These are phyloP conservation scores for Betta splendens DNA, from an alignment of 2,797 vertebrate species.

Conservation along the genomic window DNA sequence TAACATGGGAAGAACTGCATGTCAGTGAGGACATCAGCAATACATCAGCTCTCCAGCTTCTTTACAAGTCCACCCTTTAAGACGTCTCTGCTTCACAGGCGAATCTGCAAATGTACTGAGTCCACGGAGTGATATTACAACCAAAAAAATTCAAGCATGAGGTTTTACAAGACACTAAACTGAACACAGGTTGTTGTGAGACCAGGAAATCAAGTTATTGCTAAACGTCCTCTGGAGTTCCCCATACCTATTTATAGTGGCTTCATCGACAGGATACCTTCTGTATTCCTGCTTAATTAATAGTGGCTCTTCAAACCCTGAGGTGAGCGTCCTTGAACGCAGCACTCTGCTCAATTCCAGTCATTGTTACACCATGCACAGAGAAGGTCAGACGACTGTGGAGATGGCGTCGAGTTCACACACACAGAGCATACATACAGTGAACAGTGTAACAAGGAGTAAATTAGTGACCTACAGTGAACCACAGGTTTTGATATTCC, in stretches of 20 bases:
- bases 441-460: conserved; percentile 76
- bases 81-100: conserved; percentile 65
- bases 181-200: conserved; percentile 61
- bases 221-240: conserved; percentile 66
- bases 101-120: conserved; percentile 67
- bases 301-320: conserved; percentile 80
- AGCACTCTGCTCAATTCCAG: conserved; percentile 77
- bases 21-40: conserved; percentile 68
- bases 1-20: conserved; percentile 72
- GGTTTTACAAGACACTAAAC: conserved; percentile 69
- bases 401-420: conserved; percentile 64
- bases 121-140: conserved; percentile 70
- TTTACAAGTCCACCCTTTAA: conserved; percentile 57
- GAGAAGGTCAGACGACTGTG: conserved; percentile 59
- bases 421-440: conserved; percentile 62
- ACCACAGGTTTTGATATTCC: conserved; percentile 76
- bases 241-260: conserved; percentile 70
- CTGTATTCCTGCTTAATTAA: conserved; percentile 55
- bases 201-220: conserved; percentile 75
- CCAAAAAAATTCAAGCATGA: conserved; percentile 68
- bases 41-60: conserved; percentile 52
- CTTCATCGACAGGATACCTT: conserved; percentile 68
- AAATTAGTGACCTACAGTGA: conserved; percentile 75
- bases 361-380: conserved; percentile 77
- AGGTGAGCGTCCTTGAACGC: conserved; percentile 71